Conservation (phyloP, 2,888 invertebrate species). For the Phlogophora meticulosa region DNA sequence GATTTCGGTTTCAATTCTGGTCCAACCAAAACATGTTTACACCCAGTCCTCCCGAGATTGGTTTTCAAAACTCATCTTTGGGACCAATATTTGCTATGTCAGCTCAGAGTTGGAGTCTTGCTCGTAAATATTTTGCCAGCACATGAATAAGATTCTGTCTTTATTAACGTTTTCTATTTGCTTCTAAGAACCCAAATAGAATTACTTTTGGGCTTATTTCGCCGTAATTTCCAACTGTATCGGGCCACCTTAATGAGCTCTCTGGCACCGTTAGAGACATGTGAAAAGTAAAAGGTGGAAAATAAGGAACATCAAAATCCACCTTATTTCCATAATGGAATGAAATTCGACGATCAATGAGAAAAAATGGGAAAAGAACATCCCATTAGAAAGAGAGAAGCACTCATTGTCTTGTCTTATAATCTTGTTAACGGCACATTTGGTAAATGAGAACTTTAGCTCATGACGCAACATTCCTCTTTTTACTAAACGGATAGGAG, state of each 20-base stretch:
- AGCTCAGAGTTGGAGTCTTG: slow-evolving; percentile 33
- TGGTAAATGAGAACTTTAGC: slow-evolving; percentile 65
- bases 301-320: slow-evolving; percentile 24
- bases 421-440: slow-evolving; percentile 67
- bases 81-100: slow-evolving; percentile 62
- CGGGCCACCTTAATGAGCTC: slow-evolving; percentile 15
- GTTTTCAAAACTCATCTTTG: slow-evolving; percentile 60
- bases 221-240: slow-evolving; percentile 23
- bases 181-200: slow-evolving; percentile 16
- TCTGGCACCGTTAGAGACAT: slow-evolving; percentile 10
- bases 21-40: slow-evolving; percentile 64
- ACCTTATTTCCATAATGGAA: slow-evolving; percentile 39
- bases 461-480: slow-evolving; percentile 64
- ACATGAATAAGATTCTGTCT: slow-evolving; percentile 54
- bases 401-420: slow-evolving; percentile 49
- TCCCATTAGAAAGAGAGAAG: slow-evolving; percentile 41
- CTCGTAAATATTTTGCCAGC: slow-evolving; percentile 55
- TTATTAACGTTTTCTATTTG: slow-evolving; percentile 60
- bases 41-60: slow-evolving; percentile 50
- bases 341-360: slow-evolving; percentile 55
- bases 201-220: slow-evolving; percentile 34
- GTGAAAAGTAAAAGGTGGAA: slow-evolving; percentile 11
- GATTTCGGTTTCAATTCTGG: slow-evolving; percentile 39
- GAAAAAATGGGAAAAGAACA: slow-evolving; percentile 30
- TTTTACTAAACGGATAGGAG: slow-evolving; percentile 74